These are phyloP conservation scores for Patella ulyssiponensis DNA, from an alignment of 2,888 invertebrate species.

Conservation along the genomic window DNA sequence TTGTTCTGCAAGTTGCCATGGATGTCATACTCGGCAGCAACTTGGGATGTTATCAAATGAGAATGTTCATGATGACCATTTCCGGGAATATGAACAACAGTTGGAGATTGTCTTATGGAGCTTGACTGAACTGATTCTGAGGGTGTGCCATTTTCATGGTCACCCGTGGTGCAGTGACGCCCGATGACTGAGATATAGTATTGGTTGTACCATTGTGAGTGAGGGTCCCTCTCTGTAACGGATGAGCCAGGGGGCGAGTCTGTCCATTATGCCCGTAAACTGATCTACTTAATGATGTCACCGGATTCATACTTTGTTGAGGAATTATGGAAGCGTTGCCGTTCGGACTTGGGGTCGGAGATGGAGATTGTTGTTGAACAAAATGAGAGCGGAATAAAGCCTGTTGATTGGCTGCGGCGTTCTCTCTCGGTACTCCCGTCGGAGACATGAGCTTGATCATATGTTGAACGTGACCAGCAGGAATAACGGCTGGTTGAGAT, in stretches of 20 bases:
- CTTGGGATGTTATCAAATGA: slow-evolving; percentile 14
- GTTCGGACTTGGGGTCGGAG: background rate
- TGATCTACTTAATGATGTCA: background rate
- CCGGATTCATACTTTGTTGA: background rate
- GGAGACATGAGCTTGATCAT: slow-evolving; percentile 85
- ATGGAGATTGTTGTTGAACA: slow-evolving; percentile 16
- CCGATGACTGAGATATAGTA: background rate
- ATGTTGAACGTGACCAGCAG: slow-evolving; percentile 77
- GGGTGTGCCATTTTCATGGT: background rate
- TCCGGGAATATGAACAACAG: slow-evolving; percentile 38
- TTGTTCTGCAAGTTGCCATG: background rate
- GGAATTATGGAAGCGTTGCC: background rate
- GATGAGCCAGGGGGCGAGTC: background rate
- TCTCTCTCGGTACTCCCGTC: slow-evolving; percentile 72
- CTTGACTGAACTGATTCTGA: slow-evolving; percentile 19
- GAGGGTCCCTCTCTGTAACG: background rate
- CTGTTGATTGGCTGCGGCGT: slow-evolving; percentile 72
- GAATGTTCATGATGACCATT: slow-evolving; percentile 31
- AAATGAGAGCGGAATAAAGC: slow-evolving; percentile 23
- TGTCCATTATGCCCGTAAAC: slow-evolving; percentile 7
- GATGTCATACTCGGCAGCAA: background rate
- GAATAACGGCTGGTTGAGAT: slow-evolving; percentile 33
- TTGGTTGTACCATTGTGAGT: background rate
- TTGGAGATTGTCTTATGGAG: slow-evolving; percentile 19
- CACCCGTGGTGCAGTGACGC: background rate